A percentile compares a stretch with the other conserved stretches of the same genome.
Conservation (phyloP, 2,113 vertebrate genomes). For the Zosterops japonicus region DNA sequence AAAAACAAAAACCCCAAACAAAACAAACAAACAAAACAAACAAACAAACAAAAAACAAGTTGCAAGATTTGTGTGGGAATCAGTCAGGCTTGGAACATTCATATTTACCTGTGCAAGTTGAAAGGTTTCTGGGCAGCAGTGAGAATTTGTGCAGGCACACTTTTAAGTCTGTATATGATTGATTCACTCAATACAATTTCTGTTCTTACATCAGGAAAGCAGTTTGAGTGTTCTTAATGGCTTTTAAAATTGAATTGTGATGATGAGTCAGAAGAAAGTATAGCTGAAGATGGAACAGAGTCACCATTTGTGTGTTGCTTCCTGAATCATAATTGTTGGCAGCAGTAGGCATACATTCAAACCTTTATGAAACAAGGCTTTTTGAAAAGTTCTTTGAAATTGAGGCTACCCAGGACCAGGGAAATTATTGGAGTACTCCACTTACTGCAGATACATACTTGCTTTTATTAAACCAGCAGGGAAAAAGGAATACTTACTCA, state of each 20-base stretch:
- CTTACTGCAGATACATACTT: background rate
- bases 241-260: slow-evolving; percentile 60
- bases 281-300: slow-evolving; percentile 47
- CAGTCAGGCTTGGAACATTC: background rate
- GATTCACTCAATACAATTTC: slow-evolving; percentile 34
- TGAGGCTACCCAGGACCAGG: slow-evolving; percentile 11
- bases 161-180: background rate
- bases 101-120: background rate
- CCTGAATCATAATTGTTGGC: slow-evolving; percentile 47
- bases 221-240: slow-evolving; percentile 46
- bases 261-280: slow-evolving; percentile 64
- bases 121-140: background rate
- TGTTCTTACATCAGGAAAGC: slow-evolving; percentile 32
- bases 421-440: slow-evolving; percentile 9
- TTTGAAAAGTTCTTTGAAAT: slow-evolving; percentile 52
- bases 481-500: background rate
- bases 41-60: background rate
- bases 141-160: background rate
- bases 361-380: slow-evolving; percentile 28
- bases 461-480: slow-evolving; percentile 7
- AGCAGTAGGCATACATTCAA: background rate
- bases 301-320: slow-evolving; percentile 10
- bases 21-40: background rate
- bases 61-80: background rate
- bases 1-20: too few relatives aligned